Conservation (phyloP, 2,888 invertebrate species). For the Cylloceria caligata region DNA sequence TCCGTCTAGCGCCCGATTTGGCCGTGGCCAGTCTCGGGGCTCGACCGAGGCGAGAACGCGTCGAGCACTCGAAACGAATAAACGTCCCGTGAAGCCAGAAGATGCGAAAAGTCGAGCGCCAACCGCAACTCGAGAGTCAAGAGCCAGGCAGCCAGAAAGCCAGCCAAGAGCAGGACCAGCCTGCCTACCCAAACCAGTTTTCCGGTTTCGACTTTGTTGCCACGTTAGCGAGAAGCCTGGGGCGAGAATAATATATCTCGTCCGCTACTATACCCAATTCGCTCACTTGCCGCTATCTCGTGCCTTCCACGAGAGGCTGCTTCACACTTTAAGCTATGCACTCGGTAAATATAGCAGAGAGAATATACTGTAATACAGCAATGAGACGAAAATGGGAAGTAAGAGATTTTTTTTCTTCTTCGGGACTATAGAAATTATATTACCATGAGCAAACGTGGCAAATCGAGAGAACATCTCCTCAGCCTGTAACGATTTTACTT, state of each 20-base stretch:
- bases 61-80: constrained; percentile 38
- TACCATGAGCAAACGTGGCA: constrained; percentile 15
- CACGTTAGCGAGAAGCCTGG: constrained; percentile 55
- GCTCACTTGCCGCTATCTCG: constrained; percentile 4
- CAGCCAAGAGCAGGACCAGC: constrained; percentile 53
- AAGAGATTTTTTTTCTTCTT: constrained; percentile 6
- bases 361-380: constrained; percentile 21
- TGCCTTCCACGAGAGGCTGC: background rate
- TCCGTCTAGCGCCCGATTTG: background rate
- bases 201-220: constrained; percentile 65
- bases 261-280: constrained; percentile 57
- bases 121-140: constrained; percentile 55
- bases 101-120: constrained; percentile 28
- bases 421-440: constrained; percentile 2
- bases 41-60: constrained; percentile 36
- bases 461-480: constrained; percentile 34
- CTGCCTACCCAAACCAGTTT: constrained; percentile 61
- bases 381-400: constrained; percentile 43
- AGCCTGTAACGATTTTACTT: constrained; percentile 23
- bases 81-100: constrained; percentile 38
- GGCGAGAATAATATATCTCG: constrained; percentile 64
- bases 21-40: too few species aligned
- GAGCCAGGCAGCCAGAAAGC: constrained; percentile 54
- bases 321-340: constrained; percentile 22
- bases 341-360: background rate